phyloP scores from a whole-genome alignment of 2,113 vertebrate genomes.

The Propithecus coquereli region DNA sequence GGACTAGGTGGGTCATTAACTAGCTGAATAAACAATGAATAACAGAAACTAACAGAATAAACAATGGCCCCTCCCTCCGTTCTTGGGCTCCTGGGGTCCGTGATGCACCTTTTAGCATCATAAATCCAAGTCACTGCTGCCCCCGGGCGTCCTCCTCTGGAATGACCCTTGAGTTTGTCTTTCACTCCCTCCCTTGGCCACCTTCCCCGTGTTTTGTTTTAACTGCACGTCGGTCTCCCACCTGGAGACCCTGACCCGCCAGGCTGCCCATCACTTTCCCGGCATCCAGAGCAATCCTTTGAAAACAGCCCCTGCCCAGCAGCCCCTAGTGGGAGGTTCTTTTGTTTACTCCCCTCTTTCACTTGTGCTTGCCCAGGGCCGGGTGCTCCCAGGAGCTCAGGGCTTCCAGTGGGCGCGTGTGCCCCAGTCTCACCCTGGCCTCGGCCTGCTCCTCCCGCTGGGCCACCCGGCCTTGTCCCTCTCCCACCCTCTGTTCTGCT shows the following conservation, averaged over 20 bases:
- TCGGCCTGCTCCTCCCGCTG: not conserved
- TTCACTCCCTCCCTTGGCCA: not conserved
- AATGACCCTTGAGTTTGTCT: not conserved
- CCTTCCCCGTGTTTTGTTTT: not conserved
- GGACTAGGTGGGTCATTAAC: not conserved
- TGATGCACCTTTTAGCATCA: not conserved
- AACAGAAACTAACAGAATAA: too few relatives aligned
- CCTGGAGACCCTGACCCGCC: fast-evolving
- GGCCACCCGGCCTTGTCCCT: too few relatives aligned
- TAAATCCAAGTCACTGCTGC: not conserved
- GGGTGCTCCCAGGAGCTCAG: too few relatives aligned
- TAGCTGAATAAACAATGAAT: not conserved
- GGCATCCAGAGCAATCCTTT: not conserved
- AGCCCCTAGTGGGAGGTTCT: too few relatives aligned
- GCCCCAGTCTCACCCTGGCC: too few relatives aligned
- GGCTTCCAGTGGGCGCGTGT: not conserved
- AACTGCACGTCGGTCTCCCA: too few relatives aligned
- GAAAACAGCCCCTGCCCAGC: not conserved
- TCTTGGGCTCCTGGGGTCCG: fast-evolving
- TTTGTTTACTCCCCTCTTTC: too few relatives aligned
- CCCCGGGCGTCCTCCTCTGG: fast-evolving
- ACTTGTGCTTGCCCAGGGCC: not conserved
- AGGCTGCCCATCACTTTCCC: not conserved
- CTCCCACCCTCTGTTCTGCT: not conserved
- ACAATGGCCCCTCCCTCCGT: fast-evolving